phyloP scores from a whole-genome alignment of 2,797 vertebrate genomes.

The Oreortyx pictus region DNA sequence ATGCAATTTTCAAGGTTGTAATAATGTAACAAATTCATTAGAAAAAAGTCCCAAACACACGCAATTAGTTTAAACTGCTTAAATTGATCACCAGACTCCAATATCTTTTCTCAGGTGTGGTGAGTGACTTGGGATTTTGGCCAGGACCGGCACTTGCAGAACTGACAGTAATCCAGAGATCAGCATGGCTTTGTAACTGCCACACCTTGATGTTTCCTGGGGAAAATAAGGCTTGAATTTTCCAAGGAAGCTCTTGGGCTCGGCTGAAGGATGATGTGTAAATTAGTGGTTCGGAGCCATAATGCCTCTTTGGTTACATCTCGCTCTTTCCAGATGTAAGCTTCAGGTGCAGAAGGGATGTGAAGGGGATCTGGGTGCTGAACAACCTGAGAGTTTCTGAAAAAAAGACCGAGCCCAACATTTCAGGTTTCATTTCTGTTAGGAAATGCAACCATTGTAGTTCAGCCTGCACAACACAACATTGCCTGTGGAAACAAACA shows the following conservation, averaged over 20 bases:
- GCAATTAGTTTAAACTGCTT: neutral
- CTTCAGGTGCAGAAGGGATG: neutral
- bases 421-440: neutral
- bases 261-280: neutral
- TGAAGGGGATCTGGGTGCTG: neutral
- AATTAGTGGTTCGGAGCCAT: neutral
- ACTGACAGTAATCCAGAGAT: rapidly evolving
- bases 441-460: neutral
- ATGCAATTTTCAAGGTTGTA: neutral
- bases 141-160: neutral
- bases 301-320: neutral
- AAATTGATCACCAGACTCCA: neutral
- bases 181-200: neutral
- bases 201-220: neutral
- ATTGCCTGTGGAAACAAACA: conserved; percentile 31
- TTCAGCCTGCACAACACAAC: neutral
- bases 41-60: rapidly evolving
- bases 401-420: neutral
- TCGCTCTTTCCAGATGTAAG: neutral
- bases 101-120: neutral
- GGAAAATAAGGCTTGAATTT: neutral
- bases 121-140: rapidly evolving
- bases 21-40: neutral
- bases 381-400: neutral
- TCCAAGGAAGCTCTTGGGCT: neutral